Conservation (phyloP, 2,113 vertebrate species). For the Atlantisia rogersi region DNA sequence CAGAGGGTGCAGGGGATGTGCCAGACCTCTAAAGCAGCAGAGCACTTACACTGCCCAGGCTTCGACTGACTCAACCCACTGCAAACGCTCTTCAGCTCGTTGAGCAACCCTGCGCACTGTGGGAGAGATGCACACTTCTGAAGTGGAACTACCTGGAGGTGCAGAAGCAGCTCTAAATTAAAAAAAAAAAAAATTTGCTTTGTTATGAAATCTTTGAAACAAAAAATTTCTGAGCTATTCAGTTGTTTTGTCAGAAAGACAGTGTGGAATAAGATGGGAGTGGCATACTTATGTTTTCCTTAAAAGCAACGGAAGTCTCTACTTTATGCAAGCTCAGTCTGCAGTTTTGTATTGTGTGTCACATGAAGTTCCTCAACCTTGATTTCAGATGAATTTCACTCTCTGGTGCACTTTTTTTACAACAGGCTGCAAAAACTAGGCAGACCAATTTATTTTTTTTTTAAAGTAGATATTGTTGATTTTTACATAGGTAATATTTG, state of each 20-base stretch:
- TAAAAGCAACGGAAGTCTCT: background rate
- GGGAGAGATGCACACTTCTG: background rate
- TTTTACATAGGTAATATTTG: background rate
- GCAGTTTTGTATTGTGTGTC: background rate
- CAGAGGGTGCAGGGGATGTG: background rate
- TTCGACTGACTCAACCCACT: background rate
- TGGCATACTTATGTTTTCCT: background rate
- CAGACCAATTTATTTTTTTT: background rate
- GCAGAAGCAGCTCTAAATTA: rapidly evolving
- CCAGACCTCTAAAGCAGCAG: background rate
- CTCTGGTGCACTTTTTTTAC: background rate
- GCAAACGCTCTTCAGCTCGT: background rate
- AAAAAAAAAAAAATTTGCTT: too few species aligned
- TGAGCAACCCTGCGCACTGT: background rate
- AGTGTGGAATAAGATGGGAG: background rate
- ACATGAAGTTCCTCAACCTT: background rate
- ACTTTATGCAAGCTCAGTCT: background rate
- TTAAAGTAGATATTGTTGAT: background rate
- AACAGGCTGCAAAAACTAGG: background rate
- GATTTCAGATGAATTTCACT: background rate
- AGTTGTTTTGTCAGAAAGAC: background rate
- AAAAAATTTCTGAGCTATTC: background rate
- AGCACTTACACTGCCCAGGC: background rate
- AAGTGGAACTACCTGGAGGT: background rate
- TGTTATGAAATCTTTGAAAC: background rate